These are phyloP conservation scores for Erynnis tages DNA, from an alignment of 2,888 invertebrate species.

Conservation along the genomic window DNA sequence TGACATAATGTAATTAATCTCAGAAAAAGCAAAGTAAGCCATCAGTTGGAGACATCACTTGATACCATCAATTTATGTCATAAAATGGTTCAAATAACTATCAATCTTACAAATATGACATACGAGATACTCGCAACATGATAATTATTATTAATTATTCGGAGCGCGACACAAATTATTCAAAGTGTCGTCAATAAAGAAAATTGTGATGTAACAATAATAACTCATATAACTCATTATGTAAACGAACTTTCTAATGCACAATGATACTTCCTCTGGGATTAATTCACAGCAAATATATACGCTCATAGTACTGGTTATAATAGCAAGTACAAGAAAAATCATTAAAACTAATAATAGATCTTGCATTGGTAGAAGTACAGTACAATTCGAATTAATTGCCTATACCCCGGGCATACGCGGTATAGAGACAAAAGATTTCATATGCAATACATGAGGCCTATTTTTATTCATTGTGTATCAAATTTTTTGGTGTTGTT, in stretches of 20 bases:
- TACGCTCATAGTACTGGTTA: neutral
- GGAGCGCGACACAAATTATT: slow-evolving; percentile 28
- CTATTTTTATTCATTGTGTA: no score
- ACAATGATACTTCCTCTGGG: slow-evolving; percentile 17
- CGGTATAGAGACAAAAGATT: no score
- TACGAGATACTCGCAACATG: no score
- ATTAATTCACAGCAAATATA: neutral
- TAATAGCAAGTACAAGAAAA: no score
- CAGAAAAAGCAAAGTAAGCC: slow-evolving; percentile 1
- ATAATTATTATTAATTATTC: slow-evolving; percentile 29
- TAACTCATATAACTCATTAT: slow-evolving; percentile 14
- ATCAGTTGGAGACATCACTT: neutral
- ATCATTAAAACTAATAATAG: no score
- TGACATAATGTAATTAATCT: neutral
- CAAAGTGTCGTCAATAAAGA: slow-evolving; percentile 4
- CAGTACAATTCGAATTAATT: no score
- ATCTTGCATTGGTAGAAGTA: no score
- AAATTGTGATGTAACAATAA: slow-evolving; percentile 16
- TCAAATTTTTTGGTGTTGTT: no score
- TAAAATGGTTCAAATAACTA: neutral
- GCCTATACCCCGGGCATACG: no score
- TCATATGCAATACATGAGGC: no score
- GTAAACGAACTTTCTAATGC: slow-evolving; percentile 19
- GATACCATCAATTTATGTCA: neutral
- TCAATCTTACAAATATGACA: neutral